Base-by-base conservation (phyloP, 2,797 vertebrate genomes). In the Mareca strepera region DNA sequence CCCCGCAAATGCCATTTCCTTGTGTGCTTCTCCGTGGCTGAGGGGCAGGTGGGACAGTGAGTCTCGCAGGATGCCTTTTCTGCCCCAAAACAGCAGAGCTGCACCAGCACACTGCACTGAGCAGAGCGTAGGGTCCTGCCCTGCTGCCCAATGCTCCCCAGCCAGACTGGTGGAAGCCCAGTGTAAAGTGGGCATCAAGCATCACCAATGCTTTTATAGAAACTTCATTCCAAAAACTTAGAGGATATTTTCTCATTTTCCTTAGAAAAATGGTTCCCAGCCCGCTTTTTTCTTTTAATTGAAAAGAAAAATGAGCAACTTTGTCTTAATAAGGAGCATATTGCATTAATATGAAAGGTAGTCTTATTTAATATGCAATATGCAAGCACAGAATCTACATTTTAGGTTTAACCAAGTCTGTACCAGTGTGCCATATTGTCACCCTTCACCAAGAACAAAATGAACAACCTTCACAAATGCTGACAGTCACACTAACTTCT, bases 1-100 rank as follows among this genome's bases (percentile, higher is more conserved):
- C 31, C 1, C 0, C 12, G 8, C 26, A 58, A 14, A 16, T 4
- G 60, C 66, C 8, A 2, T 26, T 60, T 37, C 13, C 31, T 66
- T 3, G 0, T 3, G 0, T 1, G 13, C 3, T 82, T 59, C 37
- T 37, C 39, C 1, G 0, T 9, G 5, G 2, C 29, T 29, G 56
- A 25, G 43, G 28, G 7, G 15, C 33, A 53, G 48, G 58, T 17
- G 17, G 52, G 10, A 14, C n/a, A 35, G 13, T 0, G 0, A 56
- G 28, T 1, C 1, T 1, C n/a, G 20, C 10, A 4, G 17, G 17
- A 26, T 13, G 9, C 10, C 39, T 67, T 59, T 15, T 2, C 25
- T 1, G 1, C 21, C 29, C 52, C 33, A 23, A 20, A 76, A 6
- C 25, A 17, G 17, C 25, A 3, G 14, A 11, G 23, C 17, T 4